A percentile compares a stretch with the other conserved stretches of the same genome.
These are phyloP conservation scores for Schizopygopsis pylzovi DNA, from an alignment of 2,797 vertebrate species.

Conservation along the genomic window DNA sequence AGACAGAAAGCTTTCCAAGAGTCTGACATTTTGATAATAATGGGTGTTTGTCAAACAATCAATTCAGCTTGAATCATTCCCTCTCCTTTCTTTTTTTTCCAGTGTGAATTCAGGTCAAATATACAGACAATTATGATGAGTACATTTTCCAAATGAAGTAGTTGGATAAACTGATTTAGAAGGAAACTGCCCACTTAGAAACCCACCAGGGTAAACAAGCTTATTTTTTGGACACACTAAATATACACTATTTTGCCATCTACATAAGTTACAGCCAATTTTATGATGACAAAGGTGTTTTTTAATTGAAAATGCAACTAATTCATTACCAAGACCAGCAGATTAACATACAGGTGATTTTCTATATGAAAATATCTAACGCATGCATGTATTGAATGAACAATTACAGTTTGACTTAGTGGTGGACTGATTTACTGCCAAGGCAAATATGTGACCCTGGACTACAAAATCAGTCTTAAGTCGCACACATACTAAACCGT, in stretches of 20 bases:
- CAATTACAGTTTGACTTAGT: too few relatives aligned
- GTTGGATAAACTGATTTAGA: constrained; percentile 31
- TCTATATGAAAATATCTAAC: not conserved
- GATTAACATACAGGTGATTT: not conserved
- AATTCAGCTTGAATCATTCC: constrained; percentile 36
- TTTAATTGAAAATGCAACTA: not conserved
- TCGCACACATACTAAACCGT: not conserved
- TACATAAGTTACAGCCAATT: not conserved
- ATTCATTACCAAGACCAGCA: not conserved
- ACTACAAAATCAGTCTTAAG: not conserved
- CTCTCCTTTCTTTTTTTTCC: not conserved
- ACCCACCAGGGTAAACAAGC: constrained; percentile 17
- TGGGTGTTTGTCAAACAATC: constrained; percentile 39
- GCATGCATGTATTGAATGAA: too few relatives aligned
- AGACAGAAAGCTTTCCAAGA: constrained; percentile 28
- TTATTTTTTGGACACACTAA: constrained; percentile 23
- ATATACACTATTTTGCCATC: not conserved
- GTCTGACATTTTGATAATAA: constrained; percentile 36
- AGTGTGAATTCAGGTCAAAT: constrained; percentile 19
- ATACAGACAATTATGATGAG: constrained; percentile 18
- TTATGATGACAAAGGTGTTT: not conserved
- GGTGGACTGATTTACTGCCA: too few relatives aligned
- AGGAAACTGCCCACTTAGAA: constrained; percentile 2
- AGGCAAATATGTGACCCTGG: not conserved
- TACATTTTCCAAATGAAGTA: constrained; percentile 17